Conservation (phyloP, 2,113 vertebrate species). For the Rhea pennata region DNA sequence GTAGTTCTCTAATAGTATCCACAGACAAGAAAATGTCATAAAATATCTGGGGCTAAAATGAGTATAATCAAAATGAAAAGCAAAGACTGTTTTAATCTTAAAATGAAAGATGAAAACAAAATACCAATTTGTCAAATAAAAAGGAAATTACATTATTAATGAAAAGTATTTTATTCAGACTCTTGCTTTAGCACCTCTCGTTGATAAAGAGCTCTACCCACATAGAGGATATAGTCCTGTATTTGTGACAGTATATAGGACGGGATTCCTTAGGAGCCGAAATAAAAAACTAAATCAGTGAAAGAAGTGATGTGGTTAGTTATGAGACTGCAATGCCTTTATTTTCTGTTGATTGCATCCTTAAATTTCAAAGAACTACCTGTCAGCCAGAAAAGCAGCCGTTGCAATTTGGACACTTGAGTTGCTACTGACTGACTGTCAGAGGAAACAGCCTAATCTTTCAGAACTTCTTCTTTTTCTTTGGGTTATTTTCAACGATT, state of each 20-base stretch:
- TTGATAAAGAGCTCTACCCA: neutral
- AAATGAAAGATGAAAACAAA: neutral
- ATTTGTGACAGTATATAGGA: neutral
- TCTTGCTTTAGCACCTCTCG: neutral
- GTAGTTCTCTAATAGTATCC: neutral
- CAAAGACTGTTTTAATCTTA: neutral
- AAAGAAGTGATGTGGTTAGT: neutral
- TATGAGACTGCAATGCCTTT: neutral
- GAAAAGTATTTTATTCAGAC: neutral
- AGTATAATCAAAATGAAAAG: neutral
- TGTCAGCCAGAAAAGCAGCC: neutral
- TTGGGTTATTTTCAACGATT: neutral
- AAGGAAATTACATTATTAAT: neutral
- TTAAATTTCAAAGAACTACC: neutral
- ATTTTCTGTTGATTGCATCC: neutral
- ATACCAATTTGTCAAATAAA: neutral
- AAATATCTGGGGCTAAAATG: neutral
- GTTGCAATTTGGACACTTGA: neutral
- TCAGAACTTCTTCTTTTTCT: neutral
- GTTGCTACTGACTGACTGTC: neutral
- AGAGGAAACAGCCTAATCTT: neutral
- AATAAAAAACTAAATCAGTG: neutral
- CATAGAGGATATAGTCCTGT: neutral
- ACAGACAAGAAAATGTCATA: neutral
- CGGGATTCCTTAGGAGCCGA: neutral